Evolutionary conservation across 2,113 vertebrate species (phyloP).

Genomic region (Hippoglossus stenolepis): DNA sequence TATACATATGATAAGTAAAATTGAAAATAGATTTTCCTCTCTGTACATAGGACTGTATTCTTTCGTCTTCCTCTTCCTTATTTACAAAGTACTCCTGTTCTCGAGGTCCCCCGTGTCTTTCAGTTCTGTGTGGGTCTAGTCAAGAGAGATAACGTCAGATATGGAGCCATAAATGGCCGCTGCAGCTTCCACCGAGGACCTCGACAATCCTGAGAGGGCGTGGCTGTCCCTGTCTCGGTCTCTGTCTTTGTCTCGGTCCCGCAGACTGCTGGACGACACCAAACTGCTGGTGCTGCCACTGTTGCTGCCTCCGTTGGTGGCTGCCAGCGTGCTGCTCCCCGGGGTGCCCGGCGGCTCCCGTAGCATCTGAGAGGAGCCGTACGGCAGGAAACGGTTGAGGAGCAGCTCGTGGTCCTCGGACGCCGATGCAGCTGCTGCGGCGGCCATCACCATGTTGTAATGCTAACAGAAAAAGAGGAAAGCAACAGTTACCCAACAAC

Average conservation of each 20-base stretch:
- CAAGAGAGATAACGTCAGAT: slow-evolving; percentile 97
- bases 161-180: slow-evolving; percentile 94
- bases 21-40: slow-evolving; percentile 99
- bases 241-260: slow-evolving; percentile 91
- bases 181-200: slow-evolving; percentile 88
- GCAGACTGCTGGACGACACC: slow-evolving; percentile 94
- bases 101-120: slow-evolving; percentile 60
- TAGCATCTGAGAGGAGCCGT: slow-evolving; percentile 93
- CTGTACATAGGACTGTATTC: slow-evolving; percentile 93
- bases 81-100: slow-evolving; percentile 78
- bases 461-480: slow-evolving; percentile 80
- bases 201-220: slow-evolving; percentile 82
- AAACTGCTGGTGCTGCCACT: slow-evolving; percentile 97
- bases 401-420: slow-evolving; percentile 95
- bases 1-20: slow-evolving; percentile 99
- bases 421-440: slow-evolving; percentile 91
- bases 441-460: slow-evolving; percentile 96
- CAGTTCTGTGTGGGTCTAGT: slow-evolving; percentile 85
- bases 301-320: slow-evolving; percentile 89
- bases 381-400: slow-evolving; percentile 92
- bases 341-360: slow-evolving; percentile 92
- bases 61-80: slow-evolving; percentile 75
- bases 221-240: slow-evolving; percentile 87
- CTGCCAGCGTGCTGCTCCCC: slow-evolving; percentile 85
- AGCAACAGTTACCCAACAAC: neutral